These are phyloP conservation scores for Hucho hucho DNA, from an alignment of 2,113 vertebrate genomes.

Conservation along the genomic window DNA sequence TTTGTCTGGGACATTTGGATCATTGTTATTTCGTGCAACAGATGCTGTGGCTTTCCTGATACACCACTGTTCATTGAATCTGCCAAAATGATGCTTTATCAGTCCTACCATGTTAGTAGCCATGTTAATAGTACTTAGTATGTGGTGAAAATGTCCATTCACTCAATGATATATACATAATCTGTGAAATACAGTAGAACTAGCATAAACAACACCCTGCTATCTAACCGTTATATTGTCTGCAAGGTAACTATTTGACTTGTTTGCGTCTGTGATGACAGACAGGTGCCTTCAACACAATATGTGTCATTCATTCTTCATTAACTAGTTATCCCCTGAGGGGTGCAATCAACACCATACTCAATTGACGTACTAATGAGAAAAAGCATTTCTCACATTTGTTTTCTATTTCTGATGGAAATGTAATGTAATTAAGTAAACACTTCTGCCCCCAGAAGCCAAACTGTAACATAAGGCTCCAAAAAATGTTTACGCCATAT, in stretches of 20 bases:
- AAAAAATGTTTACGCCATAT: too few species aligned
- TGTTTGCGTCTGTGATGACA: constrained; percentile 19
- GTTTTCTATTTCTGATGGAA: too few species aligned
- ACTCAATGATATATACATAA: not conserved
- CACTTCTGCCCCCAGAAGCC: not conserved
- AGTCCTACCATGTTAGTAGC: too few species aligned
- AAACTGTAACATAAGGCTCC: too few species aligned
- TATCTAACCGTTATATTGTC: not conserved
- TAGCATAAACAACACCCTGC: not conserved
- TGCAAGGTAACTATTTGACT: constrained; percentile 19
- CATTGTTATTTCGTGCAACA: too few species aligned
- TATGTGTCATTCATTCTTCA: constrained; percentile 53
- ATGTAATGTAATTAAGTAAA: constrained; percentile 19
- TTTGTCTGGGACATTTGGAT: too few species aligned
- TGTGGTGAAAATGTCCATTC: not conserved
- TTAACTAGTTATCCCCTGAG: constrained; percentile 52
- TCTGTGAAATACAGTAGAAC: not conserved
- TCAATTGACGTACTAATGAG: constrained; percentile 54
- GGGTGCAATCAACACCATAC: constrained; percentile 42
- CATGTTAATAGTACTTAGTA: too few species aligned
- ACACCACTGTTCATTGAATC: not conserved
- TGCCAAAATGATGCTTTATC: too few species aligned
- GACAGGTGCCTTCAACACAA: constrained; percentile 42
- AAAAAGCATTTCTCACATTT: not conserved
- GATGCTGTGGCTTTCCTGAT: not conserved